Percentiles rank a stretch among this genome's conserved stretches.
phyloP scores from a whole-genome alignment of 2,113 vertebrate genomes.

The Atherinomorus stipes region DNA sequence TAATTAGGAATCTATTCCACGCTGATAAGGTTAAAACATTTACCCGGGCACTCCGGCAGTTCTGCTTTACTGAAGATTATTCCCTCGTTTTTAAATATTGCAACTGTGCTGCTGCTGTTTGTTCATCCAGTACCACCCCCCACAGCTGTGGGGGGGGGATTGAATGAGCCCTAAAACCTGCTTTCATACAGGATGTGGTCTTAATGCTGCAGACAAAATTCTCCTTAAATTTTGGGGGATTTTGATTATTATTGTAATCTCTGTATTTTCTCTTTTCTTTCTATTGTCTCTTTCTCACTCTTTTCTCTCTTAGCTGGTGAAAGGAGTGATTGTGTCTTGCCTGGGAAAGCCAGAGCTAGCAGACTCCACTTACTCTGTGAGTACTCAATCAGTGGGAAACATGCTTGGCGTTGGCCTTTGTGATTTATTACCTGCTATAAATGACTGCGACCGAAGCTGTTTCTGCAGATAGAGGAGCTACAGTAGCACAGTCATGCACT shows the following conservation, averaged over 20 bases:
- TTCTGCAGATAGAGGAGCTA: slow-evolving; percentile 40
- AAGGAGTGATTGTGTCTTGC: slow-evolving; percentile 50
- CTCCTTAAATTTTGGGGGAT: background rate
- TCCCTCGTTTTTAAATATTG: slow-evolving; percentile 3
- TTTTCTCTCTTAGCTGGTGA: slow-evolving; percentile 26
- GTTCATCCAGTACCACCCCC: background rate
- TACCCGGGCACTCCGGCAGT: background rate
- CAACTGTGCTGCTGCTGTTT: background rate
- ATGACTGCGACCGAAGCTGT: slow-evolving; percentile 49
- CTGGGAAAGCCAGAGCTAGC: slow-evolving; percentile 29
- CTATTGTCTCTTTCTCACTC: background rate
- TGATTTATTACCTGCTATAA: slow-evolving; percentile 70
- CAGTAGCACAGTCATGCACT: slow-evolving; percentile 26
- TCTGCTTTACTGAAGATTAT: slow-evolving; percentile 1
- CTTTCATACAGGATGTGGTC: background rate
- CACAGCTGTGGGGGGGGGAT: slow-evolving; percentile 5
- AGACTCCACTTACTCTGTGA: slow-evolving; percentile 62
- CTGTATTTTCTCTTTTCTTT: background rate
- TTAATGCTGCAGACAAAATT: background rate
- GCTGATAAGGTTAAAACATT: background rate
- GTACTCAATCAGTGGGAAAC: slow-evolving; percentile 69
- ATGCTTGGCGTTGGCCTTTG: slow-evolving; percentile 57
- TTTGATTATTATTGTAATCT: slow-evolving; percentile 3
- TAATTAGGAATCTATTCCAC: background rate
- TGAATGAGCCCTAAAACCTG: slow-evolving; percentile 57